phyloP scores from a whole-genome alignment of 1,140 invertebrate genomes.

The Platyscapa corneri region DNA sequence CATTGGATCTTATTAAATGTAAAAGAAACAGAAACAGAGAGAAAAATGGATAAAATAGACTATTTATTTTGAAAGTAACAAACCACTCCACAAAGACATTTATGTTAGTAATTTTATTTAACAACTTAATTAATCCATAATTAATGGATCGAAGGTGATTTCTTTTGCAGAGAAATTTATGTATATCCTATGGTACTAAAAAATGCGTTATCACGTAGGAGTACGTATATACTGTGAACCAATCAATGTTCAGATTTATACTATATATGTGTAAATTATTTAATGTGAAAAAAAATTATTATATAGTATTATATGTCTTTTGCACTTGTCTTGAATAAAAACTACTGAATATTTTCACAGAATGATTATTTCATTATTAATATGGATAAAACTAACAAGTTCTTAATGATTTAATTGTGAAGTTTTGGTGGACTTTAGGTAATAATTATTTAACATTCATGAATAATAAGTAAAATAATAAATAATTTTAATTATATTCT shows the following conservation, averaged over 20 bases:
- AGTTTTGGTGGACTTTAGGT: no score
- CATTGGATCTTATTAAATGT: no score
- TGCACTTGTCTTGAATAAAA: no score
- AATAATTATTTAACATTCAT: no score
- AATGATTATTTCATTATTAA: neutral
- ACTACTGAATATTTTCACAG: neutral
- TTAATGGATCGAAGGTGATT: constrained; percentile 29
- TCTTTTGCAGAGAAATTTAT: constrained; percentile 24
- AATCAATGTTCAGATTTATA: neutral
- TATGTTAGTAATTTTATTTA: neutral
- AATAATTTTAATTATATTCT: no score
- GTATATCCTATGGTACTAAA: constrained; percentile 15
- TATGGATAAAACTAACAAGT: neutral
- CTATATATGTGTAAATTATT: neutral
- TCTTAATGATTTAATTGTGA: no score
- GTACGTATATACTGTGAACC: neutral
- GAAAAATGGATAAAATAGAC: no score
- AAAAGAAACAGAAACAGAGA: no score
- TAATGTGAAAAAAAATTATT: neutral
- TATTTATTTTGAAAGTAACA: no score
- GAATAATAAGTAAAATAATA: no score
- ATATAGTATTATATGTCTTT: no score
- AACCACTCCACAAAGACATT: neutral
- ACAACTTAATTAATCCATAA: constrained; percentile 31
- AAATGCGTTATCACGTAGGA: constrained; percentile 28